Conservation (phyloP, 2,888 invertebrate genomes). For the Drosophila incognita region DNA sequence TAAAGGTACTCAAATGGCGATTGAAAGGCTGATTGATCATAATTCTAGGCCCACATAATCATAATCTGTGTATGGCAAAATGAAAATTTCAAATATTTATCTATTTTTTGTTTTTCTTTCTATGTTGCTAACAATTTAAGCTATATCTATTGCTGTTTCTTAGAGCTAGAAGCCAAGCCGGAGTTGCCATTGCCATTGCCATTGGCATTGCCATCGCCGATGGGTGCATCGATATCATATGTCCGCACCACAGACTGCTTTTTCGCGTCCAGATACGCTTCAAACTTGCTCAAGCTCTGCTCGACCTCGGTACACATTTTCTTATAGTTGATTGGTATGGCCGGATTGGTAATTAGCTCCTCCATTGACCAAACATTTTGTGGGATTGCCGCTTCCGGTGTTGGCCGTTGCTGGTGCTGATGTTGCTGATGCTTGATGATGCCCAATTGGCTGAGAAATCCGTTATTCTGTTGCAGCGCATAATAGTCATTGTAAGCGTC, state of each 20-base stretch:
- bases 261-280: constrained; percentile 80
- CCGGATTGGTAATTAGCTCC: constrained; percentile 83
- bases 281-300: constrained; percentile 83
- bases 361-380: constrained; percentile 84
- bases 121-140: neutral
- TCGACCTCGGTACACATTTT: constrained; percentile 84
- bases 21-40: constrained; percentile 11
- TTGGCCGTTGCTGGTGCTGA: constrained; percentile 24
- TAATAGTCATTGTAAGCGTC: constrained; percentile 62
- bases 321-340: constrained; percentile 84
- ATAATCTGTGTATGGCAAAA: neutral
- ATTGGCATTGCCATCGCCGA: constrained; percentile 14
- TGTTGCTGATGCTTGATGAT: constrained; percentile 47
- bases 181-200: constrained; percentile 53
- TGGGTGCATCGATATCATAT: constrained; percentile 85
- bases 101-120: neutral
- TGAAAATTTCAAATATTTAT: neutral
- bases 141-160: constrained; percentile 60
- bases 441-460: constrained; percentile 61
- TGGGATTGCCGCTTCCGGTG: constrained; percentile 31
- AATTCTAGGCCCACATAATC: neutral
- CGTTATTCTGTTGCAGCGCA: constrained; percentile 41
- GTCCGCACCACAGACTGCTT: constrained; percentile 28
- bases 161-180: constrained; percentile 73
- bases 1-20: constrained; percentile 34